Evolutionary conservation across 2,797 vertebrate species (phyloP).

Genomic region (Gallinago solitaria): DNA sequence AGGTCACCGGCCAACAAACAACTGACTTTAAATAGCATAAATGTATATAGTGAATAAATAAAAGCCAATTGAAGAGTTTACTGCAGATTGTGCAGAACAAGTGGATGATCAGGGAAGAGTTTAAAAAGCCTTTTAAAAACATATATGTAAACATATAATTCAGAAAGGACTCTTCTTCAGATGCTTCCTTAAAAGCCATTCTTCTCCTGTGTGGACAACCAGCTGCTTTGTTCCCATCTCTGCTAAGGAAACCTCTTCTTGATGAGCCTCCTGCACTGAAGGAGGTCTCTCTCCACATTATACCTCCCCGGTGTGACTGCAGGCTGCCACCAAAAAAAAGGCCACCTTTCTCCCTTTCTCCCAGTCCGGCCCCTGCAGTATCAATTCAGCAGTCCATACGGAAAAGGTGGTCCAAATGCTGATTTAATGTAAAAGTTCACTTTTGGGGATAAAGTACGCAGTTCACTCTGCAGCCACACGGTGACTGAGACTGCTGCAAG

Average conservation of each 20-base stretch:
- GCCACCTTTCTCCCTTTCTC: not conserved
- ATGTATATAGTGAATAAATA: not conserved
- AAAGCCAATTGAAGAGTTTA: not conserved
- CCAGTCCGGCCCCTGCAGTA: not conserved
- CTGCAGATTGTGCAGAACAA: not conserved
- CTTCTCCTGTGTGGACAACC: not conserved
- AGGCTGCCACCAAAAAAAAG: not conserved
- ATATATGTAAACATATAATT: not conserved
- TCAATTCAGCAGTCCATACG: not conserved
- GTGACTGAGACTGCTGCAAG: not conserved
- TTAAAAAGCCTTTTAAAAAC: not conserved
- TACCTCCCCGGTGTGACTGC: accelerated
- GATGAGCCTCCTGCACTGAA: not conserved
- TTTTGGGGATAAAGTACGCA: not conserved
- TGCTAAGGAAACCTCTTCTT: not conserved
- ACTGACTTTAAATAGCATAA: not conserved
- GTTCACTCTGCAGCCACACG: not conserved
- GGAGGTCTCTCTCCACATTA: accelerated
- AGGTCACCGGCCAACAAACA: not conserved
- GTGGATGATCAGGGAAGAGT: not conserved
- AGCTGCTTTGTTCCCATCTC: not conserved
- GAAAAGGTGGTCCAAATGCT: not conserved
- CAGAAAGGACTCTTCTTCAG: not conserved
- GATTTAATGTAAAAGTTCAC: not conserved
- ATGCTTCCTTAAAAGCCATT: not conserved